These are phyloP conservation scores for Psittacula derbiana DNA, from an alignment of 2,797 vertebrate species.

Conservation along the genomic window DNA sequence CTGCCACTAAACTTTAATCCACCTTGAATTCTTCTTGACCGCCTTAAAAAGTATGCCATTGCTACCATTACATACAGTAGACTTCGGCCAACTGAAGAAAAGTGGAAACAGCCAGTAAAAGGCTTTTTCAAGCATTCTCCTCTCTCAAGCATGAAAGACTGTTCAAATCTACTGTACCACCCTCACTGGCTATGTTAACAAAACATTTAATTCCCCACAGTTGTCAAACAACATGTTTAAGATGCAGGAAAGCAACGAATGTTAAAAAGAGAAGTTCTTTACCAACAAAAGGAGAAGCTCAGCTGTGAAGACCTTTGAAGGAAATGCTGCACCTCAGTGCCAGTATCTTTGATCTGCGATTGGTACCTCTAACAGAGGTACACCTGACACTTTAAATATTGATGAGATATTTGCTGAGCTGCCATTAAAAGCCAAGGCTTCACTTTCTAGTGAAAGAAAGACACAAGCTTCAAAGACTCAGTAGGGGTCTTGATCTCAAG, in stretches of 20 bases:
- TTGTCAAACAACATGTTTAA: constrained; percentile 37
- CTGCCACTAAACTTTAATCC: background rate
- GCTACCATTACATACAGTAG: background rate
- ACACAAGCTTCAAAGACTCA: constrained; percentile 63
- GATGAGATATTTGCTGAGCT: constrained; percentile 72
- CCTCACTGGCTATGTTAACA: background rate
- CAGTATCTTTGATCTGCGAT: constrained; percentile 64
- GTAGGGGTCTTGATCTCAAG: constrained; percentile 66
- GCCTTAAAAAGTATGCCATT: background rate
- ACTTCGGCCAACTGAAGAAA: background rate
- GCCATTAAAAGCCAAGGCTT: constrained; percentile 65
- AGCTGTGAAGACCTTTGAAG: constrained; percentile 60
- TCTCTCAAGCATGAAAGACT: background rate
- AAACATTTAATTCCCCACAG: constrained; percentile 36
- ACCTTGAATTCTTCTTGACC: background rate
- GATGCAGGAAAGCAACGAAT: background rate
- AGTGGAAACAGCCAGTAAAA: background rate
- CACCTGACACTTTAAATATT: constrained; percentile 75
- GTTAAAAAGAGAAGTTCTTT: constrained; percentile 43
- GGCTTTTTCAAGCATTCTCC: background rate
- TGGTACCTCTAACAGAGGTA: constrained; percentile 69
- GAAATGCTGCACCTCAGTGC: constrained; percentile 48
- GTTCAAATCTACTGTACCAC: background rate
- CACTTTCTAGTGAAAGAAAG: constrained; percentile 62
- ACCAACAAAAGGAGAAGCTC: constrained; percentile 45